Conservation (phyloP, 2,113 vertebrate genomes). For the Actinemys pallida region DNA sequence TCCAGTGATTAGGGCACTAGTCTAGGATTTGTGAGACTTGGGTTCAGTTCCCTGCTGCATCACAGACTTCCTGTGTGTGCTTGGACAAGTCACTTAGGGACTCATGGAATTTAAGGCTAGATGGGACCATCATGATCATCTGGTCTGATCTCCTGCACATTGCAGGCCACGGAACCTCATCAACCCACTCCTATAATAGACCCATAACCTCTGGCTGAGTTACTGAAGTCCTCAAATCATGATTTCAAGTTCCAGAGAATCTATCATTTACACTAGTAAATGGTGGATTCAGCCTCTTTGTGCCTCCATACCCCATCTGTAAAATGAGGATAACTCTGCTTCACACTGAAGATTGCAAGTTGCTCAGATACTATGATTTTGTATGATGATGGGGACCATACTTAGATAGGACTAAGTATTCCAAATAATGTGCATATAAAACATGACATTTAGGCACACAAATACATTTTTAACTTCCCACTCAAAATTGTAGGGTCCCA, state of each 20-base stretch:
- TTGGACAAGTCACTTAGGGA: not conserved
- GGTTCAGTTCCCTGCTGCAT: not conserved
- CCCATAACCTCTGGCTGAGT: not conserved
- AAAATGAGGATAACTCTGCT: not conserved
- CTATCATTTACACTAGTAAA: not conserved
- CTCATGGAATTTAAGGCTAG: not conserved
- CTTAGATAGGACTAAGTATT: not conserved
- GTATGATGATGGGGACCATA: not conserved
- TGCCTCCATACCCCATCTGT: not conserved
- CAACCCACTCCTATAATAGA: not conserved
- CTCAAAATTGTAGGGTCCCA: not conserved
- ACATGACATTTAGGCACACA: not conserved
- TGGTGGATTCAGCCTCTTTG: not conserved
- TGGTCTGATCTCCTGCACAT: not conserved
- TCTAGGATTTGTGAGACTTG: not conserved
- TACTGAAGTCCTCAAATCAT: not conserved
- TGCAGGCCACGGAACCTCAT: not conserved
- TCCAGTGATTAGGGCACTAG: not conserved
- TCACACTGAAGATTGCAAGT: not conserved
- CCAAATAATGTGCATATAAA: not conserved
- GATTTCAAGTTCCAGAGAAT: not conserved
- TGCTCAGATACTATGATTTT: not conserved
- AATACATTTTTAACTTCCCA: not conserved
- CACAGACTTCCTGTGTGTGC: not conserved
- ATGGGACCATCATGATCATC: not conserved